Base-by-base conservation (phyloP, 2,797 vertebrate genomes). In the Sternotherus odoratus region DNA sequence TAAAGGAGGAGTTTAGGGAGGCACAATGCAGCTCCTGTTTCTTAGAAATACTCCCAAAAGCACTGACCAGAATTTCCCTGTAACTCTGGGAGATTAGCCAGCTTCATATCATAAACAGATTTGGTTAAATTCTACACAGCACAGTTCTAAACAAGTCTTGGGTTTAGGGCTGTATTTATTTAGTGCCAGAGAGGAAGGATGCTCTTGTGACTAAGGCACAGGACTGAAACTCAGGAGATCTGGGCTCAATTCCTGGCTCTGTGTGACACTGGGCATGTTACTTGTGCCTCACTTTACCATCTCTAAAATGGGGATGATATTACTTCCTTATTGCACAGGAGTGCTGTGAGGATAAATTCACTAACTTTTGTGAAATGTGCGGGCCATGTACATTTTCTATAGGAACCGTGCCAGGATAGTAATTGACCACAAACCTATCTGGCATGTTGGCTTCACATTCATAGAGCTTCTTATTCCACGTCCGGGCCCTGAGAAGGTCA, bases 371-470 rank as follows among this genome's bases (percentile, higher is more conserved):
- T 13, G 17, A 26, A 11, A 79, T 43, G n/a, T 2, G 6, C n/a
- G 69, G 56, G 66, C 60, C 83, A 36, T 74, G 28, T 75, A 15
- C 24, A 3, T 43, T 3, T 74, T 51, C 77, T 10, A 49, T 30
- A 51, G 49, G 43, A 89, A 78, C 12, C 46, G 90, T 5, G 83
- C 33, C 63, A 77, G 54, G 28, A 82, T 2, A 39, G 24, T 23
- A 75, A 85, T 69, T 54, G 46, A 83, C 53, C 83, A 94, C 98
- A 94, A 86, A 99, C 99, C 99, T 99, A 98, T 99, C 99, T 60
- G 99, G 98, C 98, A 99, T 98, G 66, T 98, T 98, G 94, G 99
- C 98, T 98, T 99, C 99, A 97, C 99, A 99, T 46, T 99, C 99
- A 86, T 99, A 99, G 7, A 99, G 98, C 96, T 99, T 99, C 94